Evolutionary conservation across 2,113 vertebrate species (phyloP), one percentile per base, ranked within the genome.

Genomic region (Stegastes partitus): DNA sequence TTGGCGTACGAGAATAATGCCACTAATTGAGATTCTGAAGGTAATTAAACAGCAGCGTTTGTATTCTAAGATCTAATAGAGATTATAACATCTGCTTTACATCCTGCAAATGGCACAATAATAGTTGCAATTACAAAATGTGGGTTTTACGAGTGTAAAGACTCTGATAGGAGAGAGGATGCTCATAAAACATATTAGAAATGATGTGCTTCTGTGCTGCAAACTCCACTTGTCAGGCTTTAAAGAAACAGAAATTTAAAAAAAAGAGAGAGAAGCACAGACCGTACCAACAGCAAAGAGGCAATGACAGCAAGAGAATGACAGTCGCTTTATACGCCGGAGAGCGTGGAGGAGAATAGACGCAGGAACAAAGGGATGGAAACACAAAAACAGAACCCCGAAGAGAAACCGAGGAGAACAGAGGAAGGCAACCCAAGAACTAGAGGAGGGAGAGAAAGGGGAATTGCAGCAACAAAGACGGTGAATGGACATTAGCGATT

Each of bases 401-500:
- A 68, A 73, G 9, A 64, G 23, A 61, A 45, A 22, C 34, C 39
- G 19, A 80, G 18, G 25, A 67, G 1, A 39, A 28, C 54, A 71
- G 31, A 50, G 44, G 16, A 57, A 59, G 59, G 54, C 42, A 34
- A 3, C 39, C 31, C 23, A 16, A 50, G 39, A 74, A 47, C 19
- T 51, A 63, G 18, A 21, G 2, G 37, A 68, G n/a, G 16, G 11
- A 49, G 5, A 66, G 31, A 50, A 47, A 66, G 31, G 21, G 12
- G 23, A 54, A 37, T 3, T 53, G 45, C 19, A 31, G 59, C 56
- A 72, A 66, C 23, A 65, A 31, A 72, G 39, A 22, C 31, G 11
- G 31, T n/a, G 31, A 61, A 45, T 59, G 62, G 77, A 67, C 62
- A 21, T 61, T 45, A n/a, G 34, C 51, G 68, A 71, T 79, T 71